Conservation (phyloP, 2,888 invertebrate species). For the Nomada ferruginata region DNA sequence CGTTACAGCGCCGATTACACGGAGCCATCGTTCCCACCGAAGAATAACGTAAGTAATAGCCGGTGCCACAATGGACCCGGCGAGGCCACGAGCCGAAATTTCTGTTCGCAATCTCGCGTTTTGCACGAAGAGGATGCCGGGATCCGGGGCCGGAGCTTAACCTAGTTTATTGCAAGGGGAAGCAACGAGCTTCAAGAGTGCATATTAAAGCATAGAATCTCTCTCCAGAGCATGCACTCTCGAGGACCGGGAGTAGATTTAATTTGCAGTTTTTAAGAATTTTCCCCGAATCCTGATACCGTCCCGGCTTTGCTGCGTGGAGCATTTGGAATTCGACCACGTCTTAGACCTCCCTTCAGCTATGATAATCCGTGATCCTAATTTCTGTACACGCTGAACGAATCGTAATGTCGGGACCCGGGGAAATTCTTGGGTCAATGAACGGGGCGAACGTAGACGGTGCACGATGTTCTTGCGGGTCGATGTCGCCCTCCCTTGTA, state of each 20-base stretch:
- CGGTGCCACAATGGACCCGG: too few species aligned
- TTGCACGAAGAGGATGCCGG: constrained; percentile 1
- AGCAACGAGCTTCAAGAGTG: constrained; percentile 20
- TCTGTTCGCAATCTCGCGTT: constrained; percentile 21
- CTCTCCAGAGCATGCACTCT: constrained; percentile 2
- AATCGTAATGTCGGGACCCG: constrained; percentile 14
- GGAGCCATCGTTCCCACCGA: constrained; percentile 92
- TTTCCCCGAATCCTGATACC: constrained; percentile 12
- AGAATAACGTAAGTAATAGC: constrained; percentile 86
- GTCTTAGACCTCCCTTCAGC: constrained; percentile 18
- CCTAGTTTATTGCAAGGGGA: constrained; percentile 25
- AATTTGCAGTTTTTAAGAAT: constrained; percentile 37
- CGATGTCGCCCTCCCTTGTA: not conserved
- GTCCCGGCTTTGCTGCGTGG: not conserved
- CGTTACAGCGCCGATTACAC: constrained; percentile 92
- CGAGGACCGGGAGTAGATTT: constrained; percentile 22
- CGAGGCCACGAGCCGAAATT: not conserved
- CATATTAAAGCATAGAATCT: constrained; percentile 22
- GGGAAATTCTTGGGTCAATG: constrained; percentile 5
- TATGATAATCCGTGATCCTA: constrained; percentile 31
- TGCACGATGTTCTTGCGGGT: not conserved
- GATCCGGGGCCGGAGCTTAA: constrained; percentile 18
- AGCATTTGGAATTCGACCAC: constrained; percentile 28
- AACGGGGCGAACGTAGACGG: not conserved
- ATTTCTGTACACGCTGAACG: constrained; percentile 35